Evolutionary conservation across 2,888 invertebrate genomes (phyloP).

Genomic region (Electrophaes corylata): DNA sequence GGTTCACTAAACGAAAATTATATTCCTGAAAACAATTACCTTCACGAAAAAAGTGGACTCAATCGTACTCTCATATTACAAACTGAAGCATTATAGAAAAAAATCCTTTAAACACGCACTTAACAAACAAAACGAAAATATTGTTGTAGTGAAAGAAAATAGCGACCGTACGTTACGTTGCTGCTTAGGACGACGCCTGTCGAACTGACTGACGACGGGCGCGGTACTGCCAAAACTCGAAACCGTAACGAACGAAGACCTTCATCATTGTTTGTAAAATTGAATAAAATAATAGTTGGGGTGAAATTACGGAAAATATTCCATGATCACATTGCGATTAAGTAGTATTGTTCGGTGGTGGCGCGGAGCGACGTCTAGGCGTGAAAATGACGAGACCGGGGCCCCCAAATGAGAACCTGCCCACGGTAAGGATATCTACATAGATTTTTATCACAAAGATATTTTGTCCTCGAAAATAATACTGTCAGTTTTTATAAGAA

Average conservation of each 20-base stretch:
- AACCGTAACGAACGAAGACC: background rate
- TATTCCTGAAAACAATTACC: too few relatives aligned
- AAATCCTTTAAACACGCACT: too few relatives aligned
- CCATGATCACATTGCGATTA: constrained; percentile 52
- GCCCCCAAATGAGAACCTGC: constrained; percentile 89
- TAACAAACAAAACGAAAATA: background rate
- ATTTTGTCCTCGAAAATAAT: too few relatives aligned
- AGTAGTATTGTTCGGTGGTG: constrained; percentile 33
- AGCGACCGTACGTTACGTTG: background rate
- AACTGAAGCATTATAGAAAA: too few relatives aligned
- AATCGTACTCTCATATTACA: too few relatives aligned
- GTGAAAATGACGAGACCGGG: constrained; percentile 82
- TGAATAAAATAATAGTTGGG: constrained; percentile 38
- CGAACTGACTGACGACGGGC: constrained; percentile 1
- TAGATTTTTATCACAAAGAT: too few relatives aligned
- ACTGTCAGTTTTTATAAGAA: too few relatives aligned
- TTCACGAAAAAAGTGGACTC: too few relatives aligned
- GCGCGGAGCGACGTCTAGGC: constrained; percentile 39
- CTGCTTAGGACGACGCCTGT: background rate
- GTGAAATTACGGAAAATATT: constrained; percentile 65
- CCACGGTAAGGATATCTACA: constrained; percentile 71
- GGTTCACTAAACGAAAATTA: too few relatives aligned
- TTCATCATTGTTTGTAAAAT: background rate
- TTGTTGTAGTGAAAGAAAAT: background rate
- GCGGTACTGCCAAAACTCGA: background rate